Evolutionary conservation across 1,140 invertebrate genomes (phyloP).

Genomic region (Macrosteles quadrilineatus): DNA sequence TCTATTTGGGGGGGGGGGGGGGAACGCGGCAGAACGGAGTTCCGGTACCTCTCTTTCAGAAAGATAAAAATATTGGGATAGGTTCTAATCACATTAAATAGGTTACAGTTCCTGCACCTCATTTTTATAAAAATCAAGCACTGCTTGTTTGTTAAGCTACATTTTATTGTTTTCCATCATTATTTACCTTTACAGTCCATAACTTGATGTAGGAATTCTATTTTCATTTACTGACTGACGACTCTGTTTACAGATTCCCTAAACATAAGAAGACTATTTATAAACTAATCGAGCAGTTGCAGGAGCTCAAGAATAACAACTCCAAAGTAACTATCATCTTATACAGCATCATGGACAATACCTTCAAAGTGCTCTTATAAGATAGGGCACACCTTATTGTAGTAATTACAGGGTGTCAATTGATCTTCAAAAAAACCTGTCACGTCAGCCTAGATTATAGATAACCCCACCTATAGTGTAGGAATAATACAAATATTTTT

Average conservation of each 20-base stretch:
- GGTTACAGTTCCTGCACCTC: too few species aligned
- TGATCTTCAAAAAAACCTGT: not conserved
- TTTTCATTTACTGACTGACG: too few species aligned
- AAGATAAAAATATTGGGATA: too few species aligned
- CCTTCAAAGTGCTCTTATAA: slow-evolving; percentile 21
- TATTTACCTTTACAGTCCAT: too few species aligned
- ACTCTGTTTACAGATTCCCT: slow-evolving; percentile 46
- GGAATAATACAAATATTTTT: not conserved
- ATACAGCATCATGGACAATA: not conserved
- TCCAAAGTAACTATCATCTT: not conserved
- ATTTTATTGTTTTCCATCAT: too few species aligned
- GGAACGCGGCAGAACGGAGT: too few species aligned
- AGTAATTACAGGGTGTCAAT: not conserved
- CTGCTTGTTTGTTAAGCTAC: too few species aligned
- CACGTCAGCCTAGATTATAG: not conserved
- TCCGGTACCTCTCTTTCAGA: too few species aligned
- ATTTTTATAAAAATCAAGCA: too few species aligned
- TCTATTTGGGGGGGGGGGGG: too few species aligned
- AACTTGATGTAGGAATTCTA: too few species aligned
- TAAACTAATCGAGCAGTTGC: slow-evolving; percentile 48
- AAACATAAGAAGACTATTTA: slow-evolving; percentile 48
- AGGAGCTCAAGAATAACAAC: slow-evolving; percentile 43
- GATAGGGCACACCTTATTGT: not conserved
- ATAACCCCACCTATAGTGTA: not conserved
- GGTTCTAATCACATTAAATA: too few species aligned